phyloP scores from a whole-genome alignment of 2,888 invertebrate species.

The Crossocerus cetratus region DNA sequence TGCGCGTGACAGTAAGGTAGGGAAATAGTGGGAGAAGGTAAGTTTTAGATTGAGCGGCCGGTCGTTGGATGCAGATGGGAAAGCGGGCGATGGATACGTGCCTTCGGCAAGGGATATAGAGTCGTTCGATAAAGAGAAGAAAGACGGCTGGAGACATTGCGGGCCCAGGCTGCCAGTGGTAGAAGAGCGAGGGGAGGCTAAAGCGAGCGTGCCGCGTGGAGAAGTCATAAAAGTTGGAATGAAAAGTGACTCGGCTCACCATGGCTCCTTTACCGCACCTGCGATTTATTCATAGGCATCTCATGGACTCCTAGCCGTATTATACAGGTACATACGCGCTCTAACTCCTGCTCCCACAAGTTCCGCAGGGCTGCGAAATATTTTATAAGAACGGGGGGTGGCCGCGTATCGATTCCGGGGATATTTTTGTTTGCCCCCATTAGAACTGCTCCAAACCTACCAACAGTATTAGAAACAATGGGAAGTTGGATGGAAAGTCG shows the following conservation, averaged over 20 bases:
- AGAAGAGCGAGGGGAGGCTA: neutral
- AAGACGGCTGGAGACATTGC: constrained; percentile 9
- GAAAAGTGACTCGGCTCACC: constrained; percentile 58
- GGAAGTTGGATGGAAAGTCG: constrained; percentile 44
- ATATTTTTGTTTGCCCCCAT: constrained; percentile 49
- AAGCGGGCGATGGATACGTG: constrained; percentile 5
- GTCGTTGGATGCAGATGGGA: constrained; percentile 24
- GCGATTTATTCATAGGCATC: constrained; percentile 61
- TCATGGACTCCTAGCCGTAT: constrained; percentile 26
- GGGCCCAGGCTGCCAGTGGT: neutral
- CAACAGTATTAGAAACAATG: constrained; percentile 21
- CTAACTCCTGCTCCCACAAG: constrained; percentile 36
- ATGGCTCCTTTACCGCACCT: constrained; percentile 58
- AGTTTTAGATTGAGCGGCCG: constrained; percentile 20
- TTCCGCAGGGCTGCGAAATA: constrained; percentile 54
- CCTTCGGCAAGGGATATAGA: neutral
- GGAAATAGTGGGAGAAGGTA: no score
- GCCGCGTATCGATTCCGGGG: constrained; percentile 46
- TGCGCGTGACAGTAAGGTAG: no score
- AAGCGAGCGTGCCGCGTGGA: constrained; percentile 34
- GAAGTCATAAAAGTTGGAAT: constrained; percentile 60
- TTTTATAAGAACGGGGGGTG: constrained; percentile 29
- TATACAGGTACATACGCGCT: constrained; percentile 21
- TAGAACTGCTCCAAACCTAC: constrained; percentile 29
- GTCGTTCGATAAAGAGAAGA: constrained; percentile 33